Base-by-base conservation (phyloP, 2,888 invertebrate genomes). In the Machimus rusticus region DNA sequence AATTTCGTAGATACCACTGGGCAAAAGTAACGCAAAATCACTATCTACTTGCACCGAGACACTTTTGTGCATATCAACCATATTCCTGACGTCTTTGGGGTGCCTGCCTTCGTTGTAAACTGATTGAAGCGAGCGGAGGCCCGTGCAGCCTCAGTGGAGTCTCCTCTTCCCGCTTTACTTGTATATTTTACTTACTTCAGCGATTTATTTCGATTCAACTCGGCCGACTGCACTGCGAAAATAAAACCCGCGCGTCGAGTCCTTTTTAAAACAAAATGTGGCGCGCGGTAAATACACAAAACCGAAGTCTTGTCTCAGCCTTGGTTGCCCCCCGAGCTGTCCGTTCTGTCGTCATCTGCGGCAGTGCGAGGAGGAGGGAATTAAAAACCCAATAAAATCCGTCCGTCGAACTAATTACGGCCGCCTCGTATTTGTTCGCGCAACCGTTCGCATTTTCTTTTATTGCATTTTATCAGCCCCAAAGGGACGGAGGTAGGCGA, bases 11-110 rank as follows among this genome's bases (percentile, higher is more conserved):
- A 95, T 95, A 93, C 96, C 95, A 93, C 96, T 95, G 90, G 96
- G 96, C 92, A 96, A 94, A 92, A 96, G 94, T 93, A 96, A 94
- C 92, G 96, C 95, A 94, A 96, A 95, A 94, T 96, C 96, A 95
- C 96, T 96, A 94, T 96, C 96, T 93, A 96, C 96, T 95, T 96
- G 96, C 93, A 96, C 96, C 92, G 96, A 96, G 91, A 96, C 96
- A 94, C 96, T 95, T 94, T 95, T 95, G 94, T 95, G 94, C 95
- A 95, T 95, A 92, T 93, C 92, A 92, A 91, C 90, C 89, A 89
- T 89, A 89, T 85, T 85, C 57, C 74, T 74, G 79, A 46, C 66
- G 66, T 66, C 66, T 66, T 66, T 66, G 66, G 19, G 23, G 19
- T 66, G 66, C 66, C 66, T 51, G 51, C 51, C 51, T 34, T 51